These are phyloP conservation scores for Zonitis immaculata DNA, from an alignment of 2,888 invertebrate species.

Conservation along the genomic window DNA sequence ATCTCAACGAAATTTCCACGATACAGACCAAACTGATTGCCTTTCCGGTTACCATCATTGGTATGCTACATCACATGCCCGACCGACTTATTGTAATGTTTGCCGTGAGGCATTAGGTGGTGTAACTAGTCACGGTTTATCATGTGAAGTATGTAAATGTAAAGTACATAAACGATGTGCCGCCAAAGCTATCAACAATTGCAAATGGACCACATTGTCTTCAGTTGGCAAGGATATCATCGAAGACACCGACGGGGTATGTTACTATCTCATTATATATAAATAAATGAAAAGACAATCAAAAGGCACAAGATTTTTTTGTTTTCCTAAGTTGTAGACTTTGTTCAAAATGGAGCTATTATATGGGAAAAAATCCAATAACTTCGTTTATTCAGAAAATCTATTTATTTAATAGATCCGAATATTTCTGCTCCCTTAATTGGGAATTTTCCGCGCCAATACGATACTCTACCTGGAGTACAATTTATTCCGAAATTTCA, in stretches of 20 bases:
- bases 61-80: constrained; percentile 90
- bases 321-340: too few species aligned
- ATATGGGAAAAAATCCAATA: too few species aligned
- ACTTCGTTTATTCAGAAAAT: too few species aligned
- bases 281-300: too few species aligned
- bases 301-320: too few species aligned
- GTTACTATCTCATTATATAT: constrained; percentile 49
- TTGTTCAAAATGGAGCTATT: too few species aligned
- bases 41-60: constrained; percentile 70
- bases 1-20: constrained; percentile 52
- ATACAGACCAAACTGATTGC: constrained; percentile 61
- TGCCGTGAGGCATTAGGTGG: constrained; percentile 91
- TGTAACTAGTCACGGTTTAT: constrained; percentile 91
- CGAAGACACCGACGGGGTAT: constrained; percentile 86
- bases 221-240: constrained; percentile 93
- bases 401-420: too few species aligned
- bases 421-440: too few species aligned
- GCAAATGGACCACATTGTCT: constrained; percentile 96
- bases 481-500: too few species aligned
- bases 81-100: constrained; percentile 96
- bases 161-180: constrained; percentile 96
- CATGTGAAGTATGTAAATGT: constrained; percentile 96
- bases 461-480: too few species aligned
- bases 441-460: too few species aligned
- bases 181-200: constrained; percentile 85